Percentiles rank a stretch among this genome's conserved stretches.
Conservation (phyloP, 2,888 invertebrate species). For the Noctua pronuba region DNA sequence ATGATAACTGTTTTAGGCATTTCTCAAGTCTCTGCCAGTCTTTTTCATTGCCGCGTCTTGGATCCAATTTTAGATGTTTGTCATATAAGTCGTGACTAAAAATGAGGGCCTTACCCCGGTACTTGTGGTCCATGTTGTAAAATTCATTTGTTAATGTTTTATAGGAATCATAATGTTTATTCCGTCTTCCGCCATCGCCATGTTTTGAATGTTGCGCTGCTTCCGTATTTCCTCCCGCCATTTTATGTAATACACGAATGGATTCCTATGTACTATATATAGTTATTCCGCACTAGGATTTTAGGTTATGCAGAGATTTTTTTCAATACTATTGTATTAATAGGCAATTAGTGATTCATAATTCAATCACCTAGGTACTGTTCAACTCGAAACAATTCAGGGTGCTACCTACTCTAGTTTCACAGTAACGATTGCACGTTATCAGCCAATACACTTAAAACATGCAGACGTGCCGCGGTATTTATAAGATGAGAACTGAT, state of each 20-base stretch:
- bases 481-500: conserved; percentile 14
- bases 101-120: conserved; percentile 95
- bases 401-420: conserved; percentile 6
- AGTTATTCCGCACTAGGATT: conserved; percentile 5
- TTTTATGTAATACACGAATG: conserved; percentile 9
- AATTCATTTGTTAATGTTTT: conserved; percentile 76
- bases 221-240: conserved; percentile 29
- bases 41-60: conserved; percentile 95
- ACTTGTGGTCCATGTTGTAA: conserved; percentile 96
- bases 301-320: not conserved
- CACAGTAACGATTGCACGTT: not conserved
- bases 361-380: not conserved
- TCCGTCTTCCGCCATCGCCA: not conserved
- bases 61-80: conserved; percentile 87
- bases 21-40: conserved; percentile 94
- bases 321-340: not conserved
- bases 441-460: conserved; percentile 8
- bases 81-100: conserved; percentile 97
- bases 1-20: conserved; percentile 92
- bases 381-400: not conserved
- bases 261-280: not conserved
- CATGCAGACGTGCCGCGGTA: not conserved
- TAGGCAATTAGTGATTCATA: not conserved
- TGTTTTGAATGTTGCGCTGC: conserved; percentile 3
- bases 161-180: not conserved